Percentiles rank a stretch among this genome's conserved stretches.
phyloP scores from a whole-genome alignment of 2,888 invertebrate species.

The Zaprionus lineosus region DNA sequence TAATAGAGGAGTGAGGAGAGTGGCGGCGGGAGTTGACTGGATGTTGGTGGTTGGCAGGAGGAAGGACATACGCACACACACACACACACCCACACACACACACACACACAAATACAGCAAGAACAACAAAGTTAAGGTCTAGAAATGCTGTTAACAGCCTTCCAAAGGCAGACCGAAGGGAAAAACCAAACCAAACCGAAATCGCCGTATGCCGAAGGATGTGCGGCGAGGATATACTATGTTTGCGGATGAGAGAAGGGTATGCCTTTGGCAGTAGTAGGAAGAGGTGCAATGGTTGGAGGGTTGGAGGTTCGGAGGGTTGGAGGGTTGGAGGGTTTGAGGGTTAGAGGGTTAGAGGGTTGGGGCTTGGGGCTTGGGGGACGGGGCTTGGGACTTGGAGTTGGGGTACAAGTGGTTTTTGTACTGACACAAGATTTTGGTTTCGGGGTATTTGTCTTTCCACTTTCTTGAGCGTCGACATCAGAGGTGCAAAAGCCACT shows the following conservation, averaged over 20 bases:
- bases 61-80: background rate
- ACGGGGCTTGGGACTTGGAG: background rate
- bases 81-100: background rate
- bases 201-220: slow-evolving; percentile 10
- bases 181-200: slow-evolving; percentile 8
- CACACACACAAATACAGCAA: too few relatives aligned
- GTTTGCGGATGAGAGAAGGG: too few relatives aligned
- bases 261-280: too few relatives aligned
- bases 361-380: background rate
- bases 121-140: slow-evolving; percentile 15
- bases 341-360: background rate
- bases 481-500: slow-evolving; percentile 11
- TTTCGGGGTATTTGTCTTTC: slow-evolving; percentile 45
- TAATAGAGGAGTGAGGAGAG: background rate
- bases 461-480: slow-evolving; percentile 31
- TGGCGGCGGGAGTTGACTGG: too few relatives aligned
- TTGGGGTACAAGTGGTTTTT: slow-evolving; percentile 1
- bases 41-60: too few relatives aligned
- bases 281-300: too few relatives aligned
- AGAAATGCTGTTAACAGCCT: slow-evolving; percentile 62
- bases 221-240: too few relatives aligned
- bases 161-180: slow-evolving; percentile 1
- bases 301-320: too few relatives aligned
- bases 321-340: too few relatives aligned
- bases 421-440: slow-evolving; percentile 36